phyloP scores from a whole-genome alignment of 2,888 invertebrate genomes.

The Cantharis rufa region DNA sequence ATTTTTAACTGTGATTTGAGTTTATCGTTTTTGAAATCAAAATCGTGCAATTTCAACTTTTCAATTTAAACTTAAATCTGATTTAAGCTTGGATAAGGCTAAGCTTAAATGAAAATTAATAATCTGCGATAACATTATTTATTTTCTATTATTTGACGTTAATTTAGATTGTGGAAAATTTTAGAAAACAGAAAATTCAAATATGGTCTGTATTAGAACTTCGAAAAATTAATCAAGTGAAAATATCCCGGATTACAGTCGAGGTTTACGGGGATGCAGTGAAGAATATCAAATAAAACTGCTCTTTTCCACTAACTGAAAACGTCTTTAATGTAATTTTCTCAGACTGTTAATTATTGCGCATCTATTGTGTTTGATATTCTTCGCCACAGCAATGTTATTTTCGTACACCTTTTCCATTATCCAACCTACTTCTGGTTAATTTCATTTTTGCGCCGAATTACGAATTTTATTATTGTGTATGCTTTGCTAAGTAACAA shows the following conservation, averaged over 20 bases:
- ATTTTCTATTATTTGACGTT: not conserved
- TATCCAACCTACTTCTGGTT: not conserved
- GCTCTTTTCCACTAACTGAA: not conserved
- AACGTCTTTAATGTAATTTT: not conserved
- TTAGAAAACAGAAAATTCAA: not conserved
- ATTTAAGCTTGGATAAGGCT: not conserved
- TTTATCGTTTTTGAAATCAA: not conserved
- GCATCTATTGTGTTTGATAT: not conserved
- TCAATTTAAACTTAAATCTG: not conserved
- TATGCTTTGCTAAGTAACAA: not conserved
- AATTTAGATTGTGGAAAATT: not conserved
- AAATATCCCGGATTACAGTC: not conserved
- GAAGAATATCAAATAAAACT: not conserved
- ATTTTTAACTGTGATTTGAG: not conserved
- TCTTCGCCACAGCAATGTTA: not conserved
- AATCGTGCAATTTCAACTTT: not conserved
- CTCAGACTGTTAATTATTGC: not conserved
- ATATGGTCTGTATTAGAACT: not conserved
- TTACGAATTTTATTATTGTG: not conserved
- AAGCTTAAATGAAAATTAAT: not conserved
- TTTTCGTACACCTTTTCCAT: not conserved
- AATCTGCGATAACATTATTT: not conserved
- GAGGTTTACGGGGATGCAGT: not conserved
- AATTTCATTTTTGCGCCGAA: not conserved
- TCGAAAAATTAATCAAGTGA: not conserved